Percentiles rank a stretch among this genome's conserved stretches.
phyloP scores from a whole-genome alignment of 2,888 invertebrate genomes.

The Thera obeliscata region DNA sequence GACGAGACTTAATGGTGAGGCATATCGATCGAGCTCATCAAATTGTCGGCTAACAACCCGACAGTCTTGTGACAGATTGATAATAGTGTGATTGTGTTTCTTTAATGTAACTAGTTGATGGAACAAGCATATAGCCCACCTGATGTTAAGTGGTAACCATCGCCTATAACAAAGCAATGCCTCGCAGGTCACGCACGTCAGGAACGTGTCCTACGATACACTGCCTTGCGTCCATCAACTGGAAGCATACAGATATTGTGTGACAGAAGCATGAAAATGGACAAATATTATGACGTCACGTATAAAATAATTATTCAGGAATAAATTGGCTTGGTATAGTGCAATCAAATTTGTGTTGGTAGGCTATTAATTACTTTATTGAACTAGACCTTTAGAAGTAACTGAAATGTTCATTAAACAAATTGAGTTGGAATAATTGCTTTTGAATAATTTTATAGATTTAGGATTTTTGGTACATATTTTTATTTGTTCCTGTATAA shows the following conservation, averaged over 20 bases:
- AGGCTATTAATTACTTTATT: not conserved
- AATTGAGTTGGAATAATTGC: not conserved
- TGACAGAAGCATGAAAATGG: not conserved
- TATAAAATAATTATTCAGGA: not conserved
- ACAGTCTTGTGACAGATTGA: conserved; percentile 18
- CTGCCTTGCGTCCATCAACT: too few relatives aligned
- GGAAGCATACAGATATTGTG: not conserved
- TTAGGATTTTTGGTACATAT: too few relatives aligned
- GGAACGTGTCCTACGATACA: too few relatives aligned
- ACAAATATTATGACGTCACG: not conserved
- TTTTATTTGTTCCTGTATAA: too few relatives aligned
- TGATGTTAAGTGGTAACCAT: too few relatives aligned
- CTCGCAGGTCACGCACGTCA: too few relatives aligned
- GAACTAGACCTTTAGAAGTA: not conserved
- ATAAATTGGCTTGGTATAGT: not conserved
- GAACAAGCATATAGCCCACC: too few relatives aligned
- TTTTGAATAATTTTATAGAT: not conserved
- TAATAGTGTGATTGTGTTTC: conserved; percentile 5
- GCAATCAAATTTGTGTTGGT: not conserved
- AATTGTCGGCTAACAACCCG: conserved; percentile 26
- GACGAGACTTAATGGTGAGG: not conserved
- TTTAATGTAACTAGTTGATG: too few relatives aligned
- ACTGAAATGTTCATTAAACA: not conserved
- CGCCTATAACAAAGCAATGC: too few relatives aligned
- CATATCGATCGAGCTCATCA: conserved; percentile 11